phyloP scores from a whole-genome alignment of 2,888 invertebrate species.

The Acrobasis consociella region DNA sequence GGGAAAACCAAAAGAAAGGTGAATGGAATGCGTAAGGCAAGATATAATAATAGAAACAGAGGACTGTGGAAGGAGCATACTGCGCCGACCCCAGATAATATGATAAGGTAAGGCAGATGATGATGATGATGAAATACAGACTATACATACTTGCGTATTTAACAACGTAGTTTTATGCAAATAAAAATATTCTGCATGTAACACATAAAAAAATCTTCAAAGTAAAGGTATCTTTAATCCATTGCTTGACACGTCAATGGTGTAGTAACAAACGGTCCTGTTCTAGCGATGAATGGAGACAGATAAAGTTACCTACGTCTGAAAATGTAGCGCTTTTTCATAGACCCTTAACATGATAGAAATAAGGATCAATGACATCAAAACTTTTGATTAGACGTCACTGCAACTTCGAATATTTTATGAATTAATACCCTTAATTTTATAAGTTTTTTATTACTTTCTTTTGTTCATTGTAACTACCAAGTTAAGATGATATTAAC shows the following conservation, averaged over 20 bases:
- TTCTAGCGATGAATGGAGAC: slow-evolving; percentile 1
- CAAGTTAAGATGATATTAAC: not conserved
- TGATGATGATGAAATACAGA: no score
- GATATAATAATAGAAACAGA: no score
- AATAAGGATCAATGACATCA: not conserved
- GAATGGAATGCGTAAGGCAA: no score
- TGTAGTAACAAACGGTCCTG: not conserved
- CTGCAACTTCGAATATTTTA: not conserved
- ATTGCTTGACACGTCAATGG: not conserved
- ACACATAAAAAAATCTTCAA: not conserved
- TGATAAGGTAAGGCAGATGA: no score
- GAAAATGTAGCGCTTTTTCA: not conserved
- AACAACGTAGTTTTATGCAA: no score
- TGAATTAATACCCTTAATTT: not conserved
- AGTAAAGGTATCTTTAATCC: not conserved
- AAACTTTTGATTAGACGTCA: not conserved
- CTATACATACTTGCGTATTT: no score
- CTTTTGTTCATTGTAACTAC: not conserved
- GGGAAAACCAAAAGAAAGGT: no score
- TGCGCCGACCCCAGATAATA: no score
- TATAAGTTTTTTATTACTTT: not conserved
- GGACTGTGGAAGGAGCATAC: no score
- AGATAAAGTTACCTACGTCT: not conserved
- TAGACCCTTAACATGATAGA: not conserved
- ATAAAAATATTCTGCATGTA: no score